Percentiles rank a stretch among this genome's conserved stretches.
Evolutionary conservation across 30 jellyfish, hydroid and myxozoan species (phyloP).

Genomic region (Euphysa ruthae): DNA sequence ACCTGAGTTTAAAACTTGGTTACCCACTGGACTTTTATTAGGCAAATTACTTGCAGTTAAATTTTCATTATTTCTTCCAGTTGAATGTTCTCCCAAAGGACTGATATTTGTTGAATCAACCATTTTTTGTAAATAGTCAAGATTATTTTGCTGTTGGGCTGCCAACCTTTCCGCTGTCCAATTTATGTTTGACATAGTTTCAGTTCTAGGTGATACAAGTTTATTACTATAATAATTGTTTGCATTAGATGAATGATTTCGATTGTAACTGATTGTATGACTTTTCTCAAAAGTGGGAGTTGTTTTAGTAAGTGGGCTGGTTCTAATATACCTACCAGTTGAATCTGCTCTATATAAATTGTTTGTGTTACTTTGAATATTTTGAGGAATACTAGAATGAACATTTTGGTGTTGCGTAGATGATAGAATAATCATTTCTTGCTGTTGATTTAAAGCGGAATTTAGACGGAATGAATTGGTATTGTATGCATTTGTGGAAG

Average conservation of each 20-base stretch:
- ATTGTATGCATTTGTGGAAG: conserved; percentile 7
- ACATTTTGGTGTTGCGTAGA: conserved; percentile 4
- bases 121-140: neutral
- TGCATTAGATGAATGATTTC: neutral
- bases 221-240: neutral
- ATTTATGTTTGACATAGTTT: neutral
- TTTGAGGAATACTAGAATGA: neutral
- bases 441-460: neutral
- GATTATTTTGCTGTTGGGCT: neutral
- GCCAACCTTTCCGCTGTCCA: neutral
- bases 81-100: too few species aligned
- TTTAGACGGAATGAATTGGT: neutral
- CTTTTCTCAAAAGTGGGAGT: neutral
- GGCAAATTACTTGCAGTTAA: too few species aligned
- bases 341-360: neutral
- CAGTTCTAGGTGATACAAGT: neutral
- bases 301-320: neutral
- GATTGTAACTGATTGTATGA: neutral
- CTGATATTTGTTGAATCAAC: too few species aligned
- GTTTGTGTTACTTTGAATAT: neutral
- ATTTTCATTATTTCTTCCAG: too few species aligned
- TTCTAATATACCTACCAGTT: neutral
- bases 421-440: conserved; percentile 24
- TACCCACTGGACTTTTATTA: too few species aligned
- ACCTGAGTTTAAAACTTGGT: too few species aligned